A percentile compares a stretch with the other conserved stretches of the same genome.
Conservation (phyloP, 2,888 invertebrate species). For the Oscheius sp. region DNA sequence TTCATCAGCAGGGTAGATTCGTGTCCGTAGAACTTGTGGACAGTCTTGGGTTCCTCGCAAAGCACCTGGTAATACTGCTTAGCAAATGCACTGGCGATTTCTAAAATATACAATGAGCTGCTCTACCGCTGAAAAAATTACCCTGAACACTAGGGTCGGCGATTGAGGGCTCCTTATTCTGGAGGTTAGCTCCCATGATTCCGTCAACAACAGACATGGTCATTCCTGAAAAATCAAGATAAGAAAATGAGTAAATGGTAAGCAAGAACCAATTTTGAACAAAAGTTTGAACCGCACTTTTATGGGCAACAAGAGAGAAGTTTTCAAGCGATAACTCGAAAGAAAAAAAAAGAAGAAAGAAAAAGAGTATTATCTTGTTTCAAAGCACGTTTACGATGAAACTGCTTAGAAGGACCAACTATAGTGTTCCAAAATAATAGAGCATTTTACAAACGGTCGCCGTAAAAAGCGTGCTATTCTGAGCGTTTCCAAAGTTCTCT, state of each 20-base stretch:
- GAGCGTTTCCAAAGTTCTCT: too few species aligned
- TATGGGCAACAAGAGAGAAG: too few species aligned
- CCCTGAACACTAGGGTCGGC: constrained; percentile 13
- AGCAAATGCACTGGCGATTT: constrained; percentile 46
- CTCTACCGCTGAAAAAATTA: background rate
- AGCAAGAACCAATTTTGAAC: background rate
- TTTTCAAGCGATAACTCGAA: too few species aligned
- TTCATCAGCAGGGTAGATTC: constrained; percentile 52
- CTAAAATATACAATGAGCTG: constrained; percentile 36
- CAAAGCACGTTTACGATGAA: too few species aligned
- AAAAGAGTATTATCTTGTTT: too few species aligned
- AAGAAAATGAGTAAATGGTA: background rate
- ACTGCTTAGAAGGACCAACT: too few species aligned
- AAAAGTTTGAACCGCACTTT: background rate
- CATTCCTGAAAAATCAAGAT: constrained; percentile 17
- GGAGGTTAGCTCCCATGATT: constrained; percentile 32
- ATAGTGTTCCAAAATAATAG: too few species aligned
- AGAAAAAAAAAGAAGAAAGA: too few species aligned
- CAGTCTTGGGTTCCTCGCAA: constrained; percentile 36
- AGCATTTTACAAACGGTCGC: too few species aligned
- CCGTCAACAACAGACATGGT: constrained; percentile 37
- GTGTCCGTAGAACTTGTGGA: constrained; percentile 53
- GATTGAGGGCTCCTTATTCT: constrained; percentile 27
- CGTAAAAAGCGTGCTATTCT: too few species aligned
- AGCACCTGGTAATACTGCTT: constrained; percentile 48